Evolutionary conservation across 2,888 invertebrate genomes (phyloP), one percentile per base, ranked within the genome.

Genomic region (Drosophila maculinotata): DNA sequence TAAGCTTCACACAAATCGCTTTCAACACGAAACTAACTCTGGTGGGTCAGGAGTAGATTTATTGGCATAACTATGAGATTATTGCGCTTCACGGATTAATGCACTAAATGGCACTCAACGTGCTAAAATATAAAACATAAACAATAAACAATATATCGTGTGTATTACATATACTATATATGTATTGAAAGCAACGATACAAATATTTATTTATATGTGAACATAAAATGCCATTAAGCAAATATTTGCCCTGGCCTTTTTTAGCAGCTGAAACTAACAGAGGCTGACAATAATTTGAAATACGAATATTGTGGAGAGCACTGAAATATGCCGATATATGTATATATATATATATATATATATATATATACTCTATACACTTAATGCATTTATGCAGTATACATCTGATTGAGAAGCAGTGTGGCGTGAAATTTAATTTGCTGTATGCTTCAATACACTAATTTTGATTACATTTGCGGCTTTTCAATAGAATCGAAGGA

Each of bases 371-470:
- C n/a, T n/a, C n/a, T 33, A 15, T 25, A 26, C 39, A 58, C 17
- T 35, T 38, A 45, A 30, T 39, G 23, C 25, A 7, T 39, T 12
- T 9, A 12, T 33, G 36, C 30, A 30, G 36, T n/a, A n/a, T 1
- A 28, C 36, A 65, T 39, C 60, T 47, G 54, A 36, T 48, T 63
- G 23, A 28, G 26, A 48, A 33, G 42, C 73, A 79, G 23, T 68
- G 77, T 60, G 26, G 57, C 47, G 45, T 69, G 26, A 59, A 71
- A 79, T 79, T 79, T 48, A 62, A 67, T 79, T 76, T 68, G 51
- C 33, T 30, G 12, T 25, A 0, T n/a, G 36, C 30, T 12, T 30
- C 3, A 44, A 56, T 47, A 26, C 3, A 26, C 9, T 25, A 41
- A 51, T 57, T 44, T 31, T 54, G 20, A 25, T 53, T 15, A 20